Percentiles rank a stretch among this genome's conserved stretches.
Evolutionary conservation across 2,113 vertebrate species (phyloP).

Genomic region (Chionis minor): DNA sequence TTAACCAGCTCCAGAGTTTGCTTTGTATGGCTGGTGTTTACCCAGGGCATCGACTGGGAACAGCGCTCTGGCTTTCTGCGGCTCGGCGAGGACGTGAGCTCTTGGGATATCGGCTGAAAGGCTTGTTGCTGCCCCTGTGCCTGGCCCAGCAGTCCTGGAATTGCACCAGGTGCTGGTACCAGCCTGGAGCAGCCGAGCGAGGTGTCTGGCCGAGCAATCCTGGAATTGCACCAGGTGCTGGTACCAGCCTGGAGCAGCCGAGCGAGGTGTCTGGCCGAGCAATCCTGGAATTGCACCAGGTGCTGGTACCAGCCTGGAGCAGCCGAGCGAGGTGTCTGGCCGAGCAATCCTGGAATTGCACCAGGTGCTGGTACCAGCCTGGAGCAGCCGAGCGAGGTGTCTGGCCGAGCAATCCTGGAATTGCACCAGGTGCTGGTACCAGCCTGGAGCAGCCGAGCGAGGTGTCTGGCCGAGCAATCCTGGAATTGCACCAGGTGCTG

Average conservation of each 20-base stretch:
- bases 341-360: too few relatives aligned
- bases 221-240: too few relatives aligned
- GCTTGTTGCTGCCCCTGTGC: background rate
- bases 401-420: too few relatives aligned
- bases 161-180: accelerated
- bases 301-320: too few relatives aligned
- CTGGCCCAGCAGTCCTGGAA: background rate
- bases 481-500: too few relatives aligned
- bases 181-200: background rate
- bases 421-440: too few relatives aligned
- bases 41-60: background rate
- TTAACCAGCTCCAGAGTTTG: background rate
- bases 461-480: too few relatives aligned
- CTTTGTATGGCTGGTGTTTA: background rate
- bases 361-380: accelerated
- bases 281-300: too few relatives aligned
- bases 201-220: background rate
- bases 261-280: too few relatives aligned
- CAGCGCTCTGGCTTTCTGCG: background rate
- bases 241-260: too few relatives aligned
- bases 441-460: too few relatives aligned
- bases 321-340: too few relatives aligned
- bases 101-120: background rate
- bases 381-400: background rate
- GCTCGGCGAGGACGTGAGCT: accelerated